Evolutionary conservation across 2,113 vertebrate genomes (phyloP), one percentile per base, ranked within the genome.

Genomic region (Prochilodus magdalenae): DNA sequence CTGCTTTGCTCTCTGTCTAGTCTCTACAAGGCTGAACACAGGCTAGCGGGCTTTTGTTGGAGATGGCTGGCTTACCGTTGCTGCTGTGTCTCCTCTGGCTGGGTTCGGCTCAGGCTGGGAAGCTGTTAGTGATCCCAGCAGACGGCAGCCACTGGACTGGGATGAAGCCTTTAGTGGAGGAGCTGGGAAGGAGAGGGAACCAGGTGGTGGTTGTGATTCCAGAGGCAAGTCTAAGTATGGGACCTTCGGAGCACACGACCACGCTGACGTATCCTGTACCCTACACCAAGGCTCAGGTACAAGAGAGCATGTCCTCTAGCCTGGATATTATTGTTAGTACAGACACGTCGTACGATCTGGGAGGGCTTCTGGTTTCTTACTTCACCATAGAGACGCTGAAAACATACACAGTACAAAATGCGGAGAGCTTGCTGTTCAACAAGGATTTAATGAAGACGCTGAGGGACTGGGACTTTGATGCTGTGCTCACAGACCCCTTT

Each of bases 101-200:
- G 67, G 73, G 69, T 6, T 63, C 86, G 60, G 40, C 81, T 3
- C 66, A 92, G 1, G 73, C 88, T 0, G 91, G 90, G 26, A 95
- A 94, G 81, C 86, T 95, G 36, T 82, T 95, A 84, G 93, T 92
- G 4, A 0, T 95, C 18, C 93, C 94, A 40, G 77, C 86, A 47
- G 94, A 95, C 71, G 94, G 93, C 77, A 96, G 94, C 40, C 94
- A 93, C 79, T 96, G 94, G 94, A 88, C 93, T 14, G 95, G 92
- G 76, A 93, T 94, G 91, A 30, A 27, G 1, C 0, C 69, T 0
- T 60, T 86, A 2, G 77, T 94, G 73, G 79, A 86, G 73, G 88
- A 90, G 16, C 91, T 95, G 7, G 75, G 84, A 0, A 73, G 87
- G n/a, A 89, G 79, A 69, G 95, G 93, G 0, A 94, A 95, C 0